A percentile compares a stretch with the other conserved stretches of the same genome.
phyloP scores from a whole-genome alignment of 1,140 invertebrate genomes.

The Megalopta genalis region DNA sequence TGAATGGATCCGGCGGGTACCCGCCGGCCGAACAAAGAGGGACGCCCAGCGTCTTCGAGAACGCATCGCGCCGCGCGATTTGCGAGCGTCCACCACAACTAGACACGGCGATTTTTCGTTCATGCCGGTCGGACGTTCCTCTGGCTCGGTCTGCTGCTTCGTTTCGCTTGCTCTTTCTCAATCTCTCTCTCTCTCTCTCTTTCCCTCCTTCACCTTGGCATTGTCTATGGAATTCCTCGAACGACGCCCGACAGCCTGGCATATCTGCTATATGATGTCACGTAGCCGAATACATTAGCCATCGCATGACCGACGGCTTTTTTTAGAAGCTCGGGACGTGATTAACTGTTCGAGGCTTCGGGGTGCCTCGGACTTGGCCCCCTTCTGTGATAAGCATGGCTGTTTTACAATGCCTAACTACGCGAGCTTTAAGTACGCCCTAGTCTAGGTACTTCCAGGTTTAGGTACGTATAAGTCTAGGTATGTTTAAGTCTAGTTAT shows the following conservation, averaged over 20 bases:
- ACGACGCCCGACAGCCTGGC: constrained; percentile 21
- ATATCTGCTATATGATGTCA: constrained; percentile 46
- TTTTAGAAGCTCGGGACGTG: constrained; percentile 39
- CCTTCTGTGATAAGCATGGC: no score
- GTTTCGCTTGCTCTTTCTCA: no score
- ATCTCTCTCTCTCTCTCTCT: no score
- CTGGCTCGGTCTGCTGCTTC: no score
- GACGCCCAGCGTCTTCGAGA: constrained; percentile 48
- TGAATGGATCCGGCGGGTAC: constrained; percentile 73
- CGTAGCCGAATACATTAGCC: constrained; percentile 45
- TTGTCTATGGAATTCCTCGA: constrained; percentile 46
- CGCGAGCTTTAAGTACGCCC: no score
- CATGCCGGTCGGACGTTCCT: not conserved
- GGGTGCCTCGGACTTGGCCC: no score
- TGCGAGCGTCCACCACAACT: constrained; percentile 43
- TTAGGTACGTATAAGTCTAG: no score
- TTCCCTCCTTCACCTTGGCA: not conserved
- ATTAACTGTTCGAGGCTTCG: constrained; percentile 33
- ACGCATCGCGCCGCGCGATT: constrained; percentile 27
- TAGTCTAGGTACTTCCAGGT: no score
- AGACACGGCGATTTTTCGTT: constrained; percentile 32
- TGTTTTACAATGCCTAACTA: not conserved
- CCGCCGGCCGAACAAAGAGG: constrained; percentile 74
- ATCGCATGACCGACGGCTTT: constrained; percentile 23
- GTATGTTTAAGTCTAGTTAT: no score